Evolutionary conservation across 1,140 invertebrate species (phyloP).

Genomic region (Aphis craccivora): DNA sequence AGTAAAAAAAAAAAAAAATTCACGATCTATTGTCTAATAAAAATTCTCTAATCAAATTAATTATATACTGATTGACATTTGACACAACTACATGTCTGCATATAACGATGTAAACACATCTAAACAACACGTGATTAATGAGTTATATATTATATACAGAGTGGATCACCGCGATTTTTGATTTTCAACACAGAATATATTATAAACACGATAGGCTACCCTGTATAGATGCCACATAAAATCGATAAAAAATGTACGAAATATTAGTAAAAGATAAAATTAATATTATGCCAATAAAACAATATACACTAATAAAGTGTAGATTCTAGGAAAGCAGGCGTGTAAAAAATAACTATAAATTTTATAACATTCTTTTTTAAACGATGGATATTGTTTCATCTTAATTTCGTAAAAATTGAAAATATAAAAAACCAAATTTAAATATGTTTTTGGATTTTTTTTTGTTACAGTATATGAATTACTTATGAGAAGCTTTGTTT

Average conservation of each 20-base stretch:
- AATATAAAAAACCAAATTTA: background rate
- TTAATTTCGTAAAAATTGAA: background rate
- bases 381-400: background rate
- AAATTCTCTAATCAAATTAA: background rate
- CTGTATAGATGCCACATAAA: background rate
- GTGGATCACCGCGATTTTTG: background rate
- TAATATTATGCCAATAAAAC: background rate
- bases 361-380: background rate
- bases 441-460: too few relatives aligned
- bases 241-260: background rate
- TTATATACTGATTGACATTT: background rate
- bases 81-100: background rate
- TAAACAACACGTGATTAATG: background rate
- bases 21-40: background rate
- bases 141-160: background rate
- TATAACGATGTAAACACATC: background rate
- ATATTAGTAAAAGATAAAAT: background rate
- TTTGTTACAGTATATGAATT: too few relatives aligned
- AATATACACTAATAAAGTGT: background rate
- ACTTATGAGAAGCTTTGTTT: too few relatives aligned
- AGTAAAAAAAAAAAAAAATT: background rate
- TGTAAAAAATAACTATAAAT: background rate
- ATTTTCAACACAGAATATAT: background rate
- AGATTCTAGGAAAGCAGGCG: too few relatives aligned
- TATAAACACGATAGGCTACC: background rate